Base-by-base conservation (phyloP, 2,888 invertebrate species). In the Doris montereyensis region DNA sequence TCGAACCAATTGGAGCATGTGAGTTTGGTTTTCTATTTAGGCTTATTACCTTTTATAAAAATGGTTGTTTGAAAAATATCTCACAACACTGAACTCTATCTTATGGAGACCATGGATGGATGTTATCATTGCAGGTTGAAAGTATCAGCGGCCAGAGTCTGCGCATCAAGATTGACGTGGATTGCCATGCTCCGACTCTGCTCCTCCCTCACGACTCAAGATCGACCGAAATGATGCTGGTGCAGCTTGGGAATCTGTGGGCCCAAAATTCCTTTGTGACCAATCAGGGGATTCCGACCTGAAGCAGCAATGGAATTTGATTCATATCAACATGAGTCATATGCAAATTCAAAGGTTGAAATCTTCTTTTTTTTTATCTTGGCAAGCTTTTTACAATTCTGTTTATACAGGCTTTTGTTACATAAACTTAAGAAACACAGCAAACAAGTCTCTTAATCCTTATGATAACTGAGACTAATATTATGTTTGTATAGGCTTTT, bases 121-220 rank as follows among this genome's bases (percentile, higher is more conserved):
- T 13, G 28, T 77, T 65, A 28, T 35, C 30, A 24, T 81, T 75
- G 2, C 78, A 90, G 90, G 85, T 90, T 62, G 87, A 84, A 52
- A 86, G 85, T 26, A 86, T 89, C 24, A 86, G 89, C 75, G 85
- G 85, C n/a, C 86, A 88, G 67, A 88, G 88, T 30, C 83, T 85
- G 21, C 83, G 87, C 30, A 92, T 95, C 77, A 94, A 94, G 82
- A 91, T 95, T 0, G 94, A 94, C 41, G 93, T 95, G 41, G 94
- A 94, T 89, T 93, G 95, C 74, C 94, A 95, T 87, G 95, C 95
- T 1, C 96, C 96, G 3, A 94, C 95, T 0, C 91, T 96, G 24
- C 91, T 96, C 57, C 91, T 96, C 71, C 96, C 96, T 0, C 96
- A 96, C 86, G 95, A 95, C 87, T 94, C 95, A 0, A 95, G 95